Evolutionary conservation across 2,888 invertebrate species (phyloP), one percentile per base, ranked within the genome.

Genomic region (Tetranychus piercei): DNA sequence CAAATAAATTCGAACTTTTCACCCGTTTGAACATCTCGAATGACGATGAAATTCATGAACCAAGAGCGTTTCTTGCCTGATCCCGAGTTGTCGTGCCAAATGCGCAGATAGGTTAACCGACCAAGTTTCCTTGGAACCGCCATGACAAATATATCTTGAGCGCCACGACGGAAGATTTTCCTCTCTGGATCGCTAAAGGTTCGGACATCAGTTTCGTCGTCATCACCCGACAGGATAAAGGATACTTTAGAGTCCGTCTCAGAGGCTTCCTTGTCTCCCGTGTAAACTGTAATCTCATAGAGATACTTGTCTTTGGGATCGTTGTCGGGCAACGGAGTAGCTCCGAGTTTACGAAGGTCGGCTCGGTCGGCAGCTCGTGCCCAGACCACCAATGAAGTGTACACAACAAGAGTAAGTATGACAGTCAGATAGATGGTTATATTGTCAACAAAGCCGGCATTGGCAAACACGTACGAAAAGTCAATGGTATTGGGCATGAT

Each of bases 11-110:
- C 80, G 78, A 80, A 83, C 74, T 82, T 82, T 76, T 82, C 80
- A 71, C 81, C 80, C 1, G 84, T 84, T 79, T 84, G 84, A 9
- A 84, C 79, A 78, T 84, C 84, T 8, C 81, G 78, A 6, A 84
- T 80, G 1, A 82, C 78, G 72, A 84, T 79, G 78, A 82, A 82
- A 74, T 81, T 82, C 66, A 84, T 78, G 76, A 81, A 83, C 84
- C 84, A 84, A 5, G 82, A 82, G 76, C 78, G 75, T 76, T 80
- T 80, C 74, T 81, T 81, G 0, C 84, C 83, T 75, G 81, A 81
- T 1, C 84, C 85, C n/a, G 81, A 80, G 80, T 85, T 85, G 79
- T 85, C 84, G 76, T 85, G 85, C 85, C 85, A 85, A n/a, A 85
- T 80, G 2, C 84, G 81, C 9, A 83, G 79, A 78, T 83, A 84